Evolutionary conservation across 2,113 vertebrate genomes (phyloP).

Genomic region (Paraplagusia blochii): DNA sequence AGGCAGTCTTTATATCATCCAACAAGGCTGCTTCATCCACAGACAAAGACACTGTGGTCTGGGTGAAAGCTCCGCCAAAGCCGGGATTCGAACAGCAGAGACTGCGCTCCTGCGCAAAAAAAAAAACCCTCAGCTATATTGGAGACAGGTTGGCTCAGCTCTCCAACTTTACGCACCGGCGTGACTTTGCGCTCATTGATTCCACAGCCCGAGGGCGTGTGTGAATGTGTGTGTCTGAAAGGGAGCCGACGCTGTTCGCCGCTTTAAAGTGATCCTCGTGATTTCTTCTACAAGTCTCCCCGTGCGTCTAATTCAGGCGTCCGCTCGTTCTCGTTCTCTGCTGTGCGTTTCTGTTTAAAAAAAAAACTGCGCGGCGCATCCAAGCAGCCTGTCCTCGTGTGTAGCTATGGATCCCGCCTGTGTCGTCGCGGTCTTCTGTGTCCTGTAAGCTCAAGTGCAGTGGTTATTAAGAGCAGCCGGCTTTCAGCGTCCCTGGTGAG

Average conservation of each 20-base stretch:
- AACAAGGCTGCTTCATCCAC: constrained; percentile 25
- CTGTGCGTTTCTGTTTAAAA: neutral
- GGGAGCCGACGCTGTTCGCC: neutral
- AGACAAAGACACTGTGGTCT: constrained; percentile 35
- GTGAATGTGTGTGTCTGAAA: neutral
- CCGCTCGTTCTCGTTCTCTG: neutral
- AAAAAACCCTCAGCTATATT: neutral
- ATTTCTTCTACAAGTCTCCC: neutral
- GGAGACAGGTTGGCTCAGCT: neutral
- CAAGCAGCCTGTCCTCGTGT: neutral
- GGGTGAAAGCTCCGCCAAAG: constrained; percentile 37
- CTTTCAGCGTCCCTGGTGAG: too few relatives aligned
- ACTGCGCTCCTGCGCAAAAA: neutral
- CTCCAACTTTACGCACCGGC: neutral
- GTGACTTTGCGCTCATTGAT: neutral
- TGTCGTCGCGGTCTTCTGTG: neutral
- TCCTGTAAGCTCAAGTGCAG: neutral
- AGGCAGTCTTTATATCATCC: constrained; percentile 27
- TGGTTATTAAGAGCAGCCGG: neutral
- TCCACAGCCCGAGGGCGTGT: neutral
- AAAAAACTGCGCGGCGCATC: neutral
- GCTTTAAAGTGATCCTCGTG: neutral
- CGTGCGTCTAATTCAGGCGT: neutral
- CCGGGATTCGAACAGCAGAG: constrained; percentile 6
- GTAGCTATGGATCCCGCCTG: neutral